Evolutionary conservation across 35 echinoderm and acorn worm genomes (phyloP).

Genomic region (Diadema setosum): DNA sequence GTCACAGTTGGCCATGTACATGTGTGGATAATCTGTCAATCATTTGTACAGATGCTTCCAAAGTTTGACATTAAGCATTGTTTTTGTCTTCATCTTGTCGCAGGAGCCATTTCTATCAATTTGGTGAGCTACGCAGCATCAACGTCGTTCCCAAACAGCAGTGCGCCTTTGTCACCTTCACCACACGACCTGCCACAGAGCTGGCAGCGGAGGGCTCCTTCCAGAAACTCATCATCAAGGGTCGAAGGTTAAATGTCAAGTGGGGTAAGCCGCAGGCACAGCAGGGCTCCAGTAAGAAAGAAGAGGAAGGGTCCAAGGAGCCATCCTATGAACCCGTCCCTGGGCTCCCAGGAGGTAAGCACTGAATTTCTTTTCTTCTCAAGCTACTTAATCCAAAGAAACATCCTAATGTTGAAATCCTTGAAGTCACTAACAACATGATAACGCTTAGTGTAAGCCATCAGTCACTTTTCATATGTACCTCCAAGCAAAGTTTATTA

Average conservation of each 20-base stretch:
- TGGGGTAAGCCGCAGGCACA: conserved; percentile 96
- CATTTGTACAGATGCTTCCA: no score
- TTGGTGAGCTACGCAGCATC: conserved; percentile 96
- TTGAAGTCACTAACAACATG: neutral
- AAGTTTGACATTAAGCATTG: no score
- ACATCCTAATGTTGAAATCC: neutral
- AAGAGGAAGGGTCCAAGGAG: conserved; percentile 11
- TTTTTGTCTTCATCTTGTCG: neutral
- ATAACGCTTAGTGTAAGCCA: no score
- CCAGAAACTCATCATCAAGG: conserved; percentile 98
- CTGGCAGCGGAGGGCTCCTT: conserved; percentile 87
- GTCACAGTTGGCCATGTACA: no score
- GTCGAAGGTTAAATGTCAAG: conserved; percentile 89
- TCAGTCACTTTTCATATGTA: no score
- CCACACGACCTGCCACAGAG: conserved; percentile 51
- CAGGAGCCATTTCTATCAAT: conserved; percentile 96
- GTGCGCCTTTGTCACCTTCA: conserved; percentile 98
- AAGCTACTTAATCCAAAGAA: no score
- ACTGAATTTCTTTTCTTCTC: no score
- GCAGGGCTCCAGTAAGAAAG: conserved; percentile 35
- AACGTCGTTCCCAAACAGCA: conserved; percentile 93
- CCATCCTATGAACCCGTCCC: conserved; percentile 83
- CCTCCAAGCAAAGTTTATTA: no score
- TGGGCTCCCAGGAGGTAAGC: conserved; percentile 89
- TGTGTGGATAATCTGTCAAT: no score